phyloP scores from a whole-genome alignment of 1,140 invertebrate species.

The Sycophila sp. region DNA sequence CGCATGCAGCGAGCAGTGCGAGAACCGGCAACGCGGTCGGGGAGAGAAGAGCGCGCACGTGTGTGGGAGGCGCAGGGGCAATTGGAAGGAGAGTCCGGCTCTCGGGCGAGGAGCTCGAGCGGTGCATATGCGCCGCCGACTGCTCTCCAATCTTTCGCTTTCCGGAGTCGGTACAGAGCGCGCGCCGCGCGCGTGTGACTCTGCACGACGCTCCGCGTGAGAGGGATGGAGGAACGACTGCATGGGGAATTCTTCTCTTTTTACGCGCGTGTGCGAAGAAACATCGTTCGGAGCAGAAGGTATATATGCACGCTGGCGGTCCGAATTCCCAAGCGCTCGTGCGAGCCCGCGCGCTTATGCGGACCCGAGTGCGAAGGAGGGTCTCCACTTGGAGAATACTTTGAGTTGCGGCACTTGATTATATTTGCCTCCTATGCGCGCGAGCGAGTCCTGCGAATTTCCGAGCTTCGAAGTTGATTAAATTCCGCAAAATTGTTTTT shows the following conservation, averaged over 20 bases:
- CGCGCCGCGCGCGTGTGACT: no score
- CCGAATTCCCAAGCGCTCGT: neutral
- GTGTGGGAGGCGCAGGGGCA: neutral
- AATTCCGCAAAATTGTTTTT: no score
- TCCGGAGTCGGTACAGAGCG: no score
- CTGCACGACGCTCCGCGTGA: neutral
- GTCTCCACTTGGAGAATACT: neutral
- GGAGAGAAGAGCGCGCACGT: neutral
- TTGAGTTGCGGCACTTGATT: constrained; percentile 11
- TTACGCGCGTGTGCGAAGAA: no score
- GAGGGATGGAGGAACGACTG: neutral
- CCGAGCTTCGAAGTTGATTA: neutral
- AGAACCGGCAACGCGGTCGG: neutral
- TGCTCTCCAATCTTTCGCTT: no score
- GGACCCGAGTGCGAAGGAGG: neutral
- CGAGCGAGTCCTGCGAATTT: neutral
- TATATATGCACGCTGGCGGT: no score
- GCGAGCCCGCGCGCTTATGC: neutral
- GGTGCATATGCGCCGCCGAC: no score
- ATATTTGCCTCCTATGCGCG: neutral
- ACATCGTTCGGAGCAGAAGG: no score
- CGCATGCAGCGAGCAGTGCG: no score
- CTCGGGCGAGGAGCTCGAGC: no score
- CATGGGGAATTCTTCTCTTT: neutral
- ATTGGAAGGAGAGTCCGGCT: constrained; percentile 10